Percentiles rank a stretch among this genome's conserved stretches.
phyloP scores from a whole-genome alignment of 2,888 invertebrate genomes.

The Tipula unca region DNA sequence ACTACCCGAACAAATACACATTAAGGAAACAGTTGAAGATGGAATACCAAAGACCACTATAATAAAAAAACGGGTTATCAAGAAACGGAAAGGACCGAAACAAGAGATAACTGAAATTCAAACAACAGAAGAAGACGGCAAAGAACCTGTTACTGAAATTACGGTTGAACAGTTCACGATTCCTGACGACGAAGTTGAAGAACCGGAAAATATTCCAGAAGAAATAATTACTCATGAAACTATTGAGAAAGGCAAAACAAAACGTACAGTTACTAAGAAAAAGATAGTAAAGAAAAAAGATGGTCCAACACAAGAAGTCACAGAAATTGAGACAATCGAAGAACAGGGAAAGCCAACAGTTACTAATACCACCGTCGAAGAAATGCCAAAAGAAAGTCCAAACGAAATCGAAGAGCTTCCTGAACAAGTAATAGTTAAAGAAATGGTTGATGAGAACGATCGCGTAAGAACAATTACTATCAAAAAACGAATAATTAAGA shows the following conservation, averaged over 20 bases:
- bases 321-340: constrained; percentile 37
- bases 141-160: constrained; percentile 35
- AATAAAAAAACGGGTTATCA: constrained; percentile 40
- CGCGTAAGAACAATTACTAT: constrained; percentile 33
- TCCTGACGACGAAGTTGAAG: constrained; percentile 24
- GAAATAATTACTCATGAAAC: constrained; percentile 33
- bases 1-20: constrained; percentile 35
- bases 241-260: constrained; percentile 27
- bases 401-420: constrained; percentile 37
- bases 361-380: constrained; percentile 33
- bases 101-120: constrained; percentile 44
- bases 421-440: constrained; percentile 34
- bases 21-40: constrained; percentile 31
- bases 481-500: constrained; percentile 35
- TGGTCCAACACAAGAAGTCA: constrained; percentile 30
- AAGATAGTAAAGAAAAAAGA: constrained; percentile 31
- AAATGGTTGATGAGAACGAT: constrained; percentile 34
- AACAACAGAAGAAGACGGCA: constrained; percentile 41
- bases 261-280: constrained; percentile 18
- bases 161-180: constrained; percentile 31
- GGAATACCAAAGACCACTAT: constrained; percentile 35
- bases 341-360: constrained; percentile 38
- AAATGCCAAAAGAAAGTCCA: constrained; percentile 32
- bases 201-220: constrained; percentile 33
- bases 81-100: constrained; percentile 39